A percentile compares a stretch with the other conserved stretches of the same genome.
phyloP scores from a whole-genome alignment of 2,888 invertebrate genomes.

The Eurytoma adleriae region DNA sequence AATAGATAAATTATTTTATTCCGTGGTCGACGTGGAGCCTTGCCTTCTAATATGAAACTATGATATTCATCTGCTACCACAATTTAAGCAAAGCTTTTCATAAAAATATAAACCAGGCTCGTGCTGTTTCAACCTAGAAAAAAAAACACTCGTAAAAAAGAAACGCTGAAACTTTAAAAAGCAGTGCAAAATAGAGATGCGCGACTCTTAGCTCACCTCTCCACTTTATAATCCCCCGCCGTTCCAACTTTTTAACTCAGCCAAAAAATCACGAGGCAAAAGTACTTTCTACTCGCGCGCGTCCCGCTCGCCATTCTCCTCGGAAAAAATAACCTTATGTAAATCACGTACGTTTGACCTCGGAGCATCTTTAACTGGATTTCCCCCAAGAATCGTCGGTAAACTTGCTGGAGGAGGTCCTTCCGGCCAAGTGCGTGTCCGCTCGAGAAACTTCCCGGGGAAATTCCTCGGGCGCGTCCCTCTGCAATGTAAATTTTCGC shows the following conservation, averaged over 20 bases:
- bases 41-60: too few relatives aligned
- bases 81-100: too few relatives aligned
- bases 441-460: neutral
- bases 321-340: constrained; percentile 39
- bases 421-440: neutral
- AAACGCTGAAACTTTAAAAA: too few relatives aligned
- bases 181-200: too few relatives aligned
- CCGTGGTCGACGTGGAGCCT: too few relatives aligned
- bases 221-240: neutral
- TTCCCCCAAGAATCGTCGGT: constrained; percentile 39
- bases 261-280: neutral
- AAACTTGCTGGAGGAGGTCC: constrained; percentile 2
- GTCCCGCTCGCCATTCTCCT: neutral
- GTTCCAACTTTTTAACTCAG: neutral
- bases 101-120: too few relatives aligned
- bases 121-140: too few relatives aligned
- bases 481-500: constrained; percentile 30
- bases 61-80: too few relatives aligned
- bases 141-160: too few relatives aligned
- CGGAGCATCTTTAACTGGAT: constrained; percentile 31
- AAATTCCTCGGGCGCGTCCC: neutral
- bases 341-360: constrained; percentile 43
- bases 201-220: too few relatives aligned
- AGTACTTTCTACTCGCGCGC: neutral
- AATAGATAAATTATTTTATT: too few relatives aligned